Percentiles rank a stretch among this genome's conserved stretches.
These are phyloP conservation scores for Lates japonicus DNA, from an alignment of 2,797 vertebrate genomes.

Conservation along the genomic window DNA sequence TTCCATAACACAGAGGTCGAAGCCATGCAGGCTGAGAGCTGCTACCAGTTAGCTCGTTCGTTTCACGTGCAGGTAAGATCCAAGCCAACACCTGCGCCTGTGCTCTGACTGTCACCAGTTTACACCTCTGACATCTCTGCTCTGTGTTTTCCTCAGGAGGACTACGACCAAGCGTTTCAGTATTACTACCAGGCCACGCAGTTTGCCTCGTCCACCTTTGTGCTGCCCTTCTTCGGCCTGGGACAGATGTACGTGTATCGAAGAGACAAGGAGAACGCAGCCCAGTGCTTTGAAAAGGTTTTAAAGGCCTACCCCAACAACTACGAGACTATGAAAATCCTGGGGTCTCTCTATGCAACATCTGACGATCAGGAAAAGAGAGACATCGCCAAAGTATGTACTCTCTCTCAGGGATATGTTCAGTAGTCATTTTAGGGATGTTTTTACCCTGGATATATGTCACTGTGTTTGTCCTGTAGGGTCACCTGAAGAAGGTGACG, in stretches of 20 bases:
- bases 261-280: slow-evolving; percentile 98
- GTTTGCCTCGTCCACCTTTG: slow-evolving; percentile 98
- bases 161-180: slow-evolving; percentile 99
- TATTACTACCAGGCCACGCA: slow-evolving; percentile 99
- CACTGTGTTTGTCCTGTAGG: slow-evolving; percentile 81
- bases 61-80: slow-evolving; percentile 95
- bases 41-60: slow-evolving; percentile 97
- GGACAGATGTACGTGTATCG: slow-evolving; percentile 99
- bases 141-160: slow-evolving; percentile 87
- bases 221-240: slow-evolving; percentile 97
- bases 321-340: slow-evolving; percentile 99
- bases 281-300: slow-evolving; percentile 99
- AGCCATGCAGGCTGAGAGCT: slow-evolving; percentile 99
- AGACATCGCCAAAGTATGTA: slow-evolving; percentile 95
- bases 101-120: background rate
- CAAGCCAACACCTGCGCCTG: background rate
- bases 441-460: background rate
- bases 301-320: slow-evolving; percentile 99
- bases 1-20: slow-evolving; percentile 99
- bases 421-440: background rate
- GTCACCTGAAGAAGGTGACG: slow-evolving; percentile 98
- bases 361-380: slow-evolving; percentile 99
- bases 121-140: slow-evolving; percentile 14
- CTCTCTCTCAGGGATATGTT: background rate
- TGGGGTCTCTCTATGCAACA: slow-evolving; percentile 98